Evolutionary conservation across 2,113 vertebrate species (phyloP), one percentile per base, ranked within the genome.

Genomic region (Urocynchramus pylzowi): DNA sequence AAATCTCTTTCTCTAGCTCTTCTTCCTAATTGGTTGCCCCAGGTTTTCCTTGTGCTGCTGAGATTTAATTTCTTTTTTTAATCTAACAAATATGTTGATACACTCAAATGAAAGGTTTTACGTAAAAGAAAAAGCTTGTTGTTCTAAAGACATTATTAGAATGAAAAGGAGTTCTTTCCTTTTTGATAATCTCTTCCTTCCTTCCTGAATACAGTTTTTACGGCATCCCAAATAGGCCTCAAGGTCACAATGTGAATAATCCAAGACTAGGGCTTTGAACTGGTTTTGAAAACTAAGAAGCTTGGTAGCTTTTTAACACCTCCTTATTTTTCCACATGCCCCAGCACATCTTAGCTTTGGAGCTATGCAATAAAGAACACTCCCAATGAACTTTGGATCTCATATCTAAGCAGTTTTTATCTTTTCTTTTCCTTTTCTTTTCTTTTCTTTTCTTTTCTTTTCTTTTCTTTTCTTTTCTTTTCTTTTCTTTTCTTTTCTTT

Each of bases 261-360:
- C 76, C 44, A 95, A 90, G 31, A 60, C 30, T 64, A 57, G n/a
- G 61, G 86, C 95, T 96, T 96, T 96, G 92, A 95, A 96, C 87
- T 88, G 28, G 5, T 90, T 93, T 90, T 93, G 73, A 90, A 96
- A 93, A 76, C 68, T 74, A 67, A 84, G 64, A 84, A 81, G 49
- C 12, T 70, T 0, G 0, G 52, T 84, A 67, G 79, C 20, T 90
- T 94, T 94, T 86, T 86, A 91, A 71, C 76, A 90, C 85, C 76
- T 88, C 82, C 63, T 74, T 84, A 59, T 68, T 96, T 88, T 94
- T 89, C 47, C 57, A 89, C 96, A 84, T 93, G 95, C 21, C 76
- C 60, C 73, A 93, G 86, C 92, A 94, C 64, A 95, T 97, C 68
- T 64, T 68, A 45, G 52, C 76, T 91, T 87, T 80, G 60, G 78